A percentile compares a stretch with the other conserved stretches of the same genome.
phyloP scores from a whole-genome alignment of 2,888 invertebrate genomes.

The Ochlodes sylvanus region DNA sequence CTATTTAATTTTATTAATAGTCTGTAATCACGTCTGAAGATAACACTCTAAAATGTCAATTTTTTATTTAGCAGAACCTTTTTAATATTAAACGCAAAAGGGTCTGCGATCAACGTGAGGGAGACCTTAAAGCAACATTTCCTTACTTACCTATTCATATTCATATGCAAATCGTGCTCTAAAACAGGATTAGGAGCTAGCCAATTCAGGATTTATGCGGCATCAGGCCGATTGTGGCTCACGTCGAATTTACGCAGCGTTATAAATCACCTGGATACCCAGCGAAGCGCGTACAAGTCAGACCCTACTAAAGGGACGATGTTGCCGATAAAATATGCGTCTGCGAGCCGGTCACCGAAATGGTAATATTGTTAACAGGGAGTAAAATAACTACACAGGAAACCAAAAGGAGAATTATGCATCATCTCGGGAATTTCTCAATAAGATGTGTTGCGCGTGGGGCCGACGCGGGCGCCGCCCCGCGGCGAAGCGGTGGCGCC shows the following conservation, averaged over 20 bases:
- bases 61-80: neutral
- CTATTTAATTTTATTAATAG: no score
- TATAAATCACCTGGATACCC: slow-evolving; percentile 66
- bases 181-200: slow-evolving; percentile 30
- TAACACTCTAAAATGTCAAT: no score
- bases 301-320: slow-evolving; percentile 53
- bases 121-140: slow-evolving; percentile 11
- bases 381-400: slow-evolving; percentile 76
- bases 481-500: slow-evolving; percentile 75
- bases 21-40: no score
- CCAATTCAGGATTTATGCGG: slow-evolving; percentile 31
- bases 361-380: slow-evolving; percentile 83
- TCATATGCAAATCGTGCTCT: slow-evolving; percentile 33
- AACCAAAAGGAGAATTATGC: slow-evolving; percentile 80
- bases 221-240: slow-evolving; percentile 33
- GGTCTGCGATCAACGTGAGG: neutral
- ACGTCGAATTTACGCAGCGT: slow-evolving; percentile 50
- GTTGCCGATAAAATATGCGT: slow-evolving; percentile 74
- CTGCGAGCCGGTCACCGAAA: slow-evolving; percentile 74
- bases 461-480: slow-evolving; percentile 78
- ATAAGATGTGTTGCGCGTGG: slow-evolving; percentile 79
- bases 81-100: neutral
- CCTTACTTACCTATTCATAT: slow-evolving; percentile 22
- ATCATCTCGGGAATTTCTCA: slow-evolving; percentile 83
- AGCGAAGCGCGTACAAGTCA: slow-evolving; percentile 55